phyloP scores from a whole-genome alignment of 2,888 invertebrate species.

The Homarus gammarus region DNA sequence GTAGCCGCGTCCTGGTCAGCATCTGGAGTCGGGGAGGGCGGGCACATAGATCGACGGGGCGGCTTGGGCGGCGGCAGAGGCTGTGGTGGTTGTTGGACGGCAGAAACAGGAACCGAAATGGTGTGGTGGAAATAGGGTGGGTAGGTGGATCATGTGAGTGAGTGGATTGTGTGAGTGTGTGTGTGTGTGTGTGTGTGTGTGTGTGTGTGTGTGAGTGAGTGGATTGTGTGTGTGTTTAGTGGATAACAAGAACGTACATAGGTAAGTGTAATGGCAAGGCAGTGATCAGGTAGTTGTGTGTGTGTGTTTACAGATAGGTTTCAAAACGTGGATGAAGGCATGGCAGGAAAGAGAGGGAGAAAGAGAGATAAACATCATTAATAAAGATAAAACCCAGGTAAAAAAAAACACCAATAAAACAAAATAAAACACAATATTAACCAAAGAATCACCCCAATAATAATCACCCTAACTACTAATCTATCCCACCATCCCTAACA shows the following conservation, averaged over 20 bases:
- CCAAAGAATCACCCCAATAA: too few relatives aligned
- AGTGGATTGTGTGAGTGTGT: neutral
- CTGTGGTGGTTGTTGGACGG: conserved; percentile 52
- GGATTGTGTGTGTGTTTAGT: conserved; percentile 24
- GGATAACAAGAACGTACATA: too few relatives aligned
- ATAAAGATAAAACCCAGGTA: too few relatives aligned
- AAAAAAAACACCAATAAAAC: too few relatives aligned
- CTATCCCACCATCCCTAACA: too few relatives aligned
- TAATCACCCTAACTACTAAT: too few relatives aligned
- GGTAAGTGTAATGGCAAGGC: too few relatives aligned
- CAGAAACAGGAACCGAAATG: neutral
- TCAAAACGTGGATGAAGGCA: neutral
- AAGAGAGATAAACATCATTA: too few relatives aligned
- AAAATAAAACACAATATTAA: too few relatives aligned
- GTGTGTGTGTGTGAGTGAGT: neutral
- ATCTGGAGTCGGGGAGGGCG: conserved; percentile 73
- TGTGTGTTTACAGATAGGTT: conserved; percentile 16
- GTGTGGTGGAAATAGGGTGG: conserved; percentile 42
- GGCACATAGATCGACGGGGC: conserved; percentile 75
- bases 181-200: conserved; percentile 11
- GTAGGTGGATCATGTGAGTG: neutral
- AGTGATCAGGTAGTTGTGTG: conserved; percentile 16
- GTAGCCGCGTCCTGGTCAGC: conserved; percentile 50
- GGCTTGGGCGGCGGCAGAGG: conserved; percentile 76
- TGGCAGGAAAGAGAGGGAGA: neutral